Percentiles rank a stretch among this genome's conserved stretches.
phyloP scores from a whole-genome alignment of 2,797 vertebrate species.

The Fratercula arctica region DNA sequence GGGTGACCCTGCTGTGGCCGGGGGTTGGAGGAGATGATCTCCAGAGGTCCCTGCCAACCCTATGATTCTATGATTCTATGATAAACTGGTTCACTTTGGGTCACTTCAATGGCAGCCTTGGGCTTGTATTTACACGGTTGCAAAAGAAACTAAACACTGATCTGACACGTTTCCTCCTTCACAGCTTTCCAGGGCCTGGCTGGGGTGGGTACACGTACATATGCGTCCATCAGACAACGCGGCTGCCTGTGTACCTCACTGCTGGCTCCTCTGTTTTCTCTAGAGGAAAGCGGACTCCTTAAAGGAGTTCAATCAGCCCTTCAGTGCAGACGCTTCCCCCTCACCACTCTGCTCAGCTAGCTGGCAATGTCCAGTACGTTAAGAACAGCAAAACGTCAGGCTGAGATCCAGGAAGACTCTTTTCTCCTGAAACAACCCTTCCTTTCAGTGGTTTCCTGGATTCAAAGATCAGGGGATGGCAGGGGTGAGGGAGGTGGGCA shows the following conservation, averaged over 20 bases:
- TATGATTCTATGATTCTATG: too few relatives aligned
- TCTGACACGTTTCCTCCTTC: background rate
- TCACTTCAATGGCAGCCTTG: background rate
- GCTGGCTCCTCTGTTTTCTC: background rate
- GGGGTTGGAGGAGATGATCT: too few relatives aligned
- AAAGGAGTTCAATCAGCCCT: background rate
- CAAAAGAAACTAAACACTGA: background rate
- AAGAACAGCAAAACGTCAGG: background rate
- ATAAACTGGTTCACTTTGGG: background rate
- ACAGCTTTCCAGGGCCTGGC: background rate
- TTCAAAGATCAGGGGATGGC: background rate
- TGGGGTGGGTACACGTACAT: background rate
- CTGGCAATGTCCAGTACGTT: accelerated
- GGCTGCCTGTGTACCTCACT: background rate
- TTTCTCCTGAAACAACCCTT: background rate
- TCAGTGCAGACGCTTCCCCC: background rate
- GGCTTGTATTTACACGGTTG: background rate
- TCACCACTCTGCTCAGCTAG: background rate
- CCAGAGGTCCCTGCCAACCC: too few relatives aligned
- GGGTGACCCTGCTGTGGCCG: too few relatives aligned
- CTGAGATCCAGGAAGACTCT: background rate
- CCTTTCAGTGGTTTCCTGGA: background rate
- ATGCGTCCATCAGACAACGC: background rate
- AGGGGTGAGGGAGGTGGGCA: background rate
- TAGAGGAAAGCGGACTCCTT: background rate